These are phyloP conservation scores for Vicugna pacos DNA, from an alignment of 2,113 vertebrate genomes.

Conservation along the genomic window DNA sequence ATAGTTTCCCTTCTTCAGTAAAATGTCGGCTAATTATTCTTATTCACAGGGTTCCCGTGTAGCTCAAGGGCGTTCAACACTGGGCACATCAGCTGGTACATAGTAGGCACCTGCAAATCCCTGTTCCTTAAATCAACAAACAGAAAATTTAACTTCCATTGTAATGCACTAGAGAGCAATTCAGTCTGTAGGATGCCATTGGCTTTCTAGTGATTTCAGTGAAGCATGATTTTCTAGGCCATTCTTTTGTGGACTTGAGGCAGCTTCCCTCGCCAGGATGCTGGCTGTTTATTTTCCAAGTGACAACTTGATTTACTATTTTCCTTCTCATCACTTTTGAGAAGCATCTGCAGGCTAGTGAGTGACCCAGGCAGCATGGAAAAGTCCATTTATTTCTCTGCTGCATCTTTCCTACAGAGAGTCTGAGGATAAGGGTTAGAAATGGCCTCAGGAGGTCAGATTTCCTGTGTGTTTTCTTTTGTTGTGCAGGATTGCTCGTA, in stretches of 20 bases:
- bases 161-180: neutral
- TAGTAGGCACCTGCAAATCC: conserved; percentile 24
- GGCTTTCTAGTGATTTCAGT: conserved; percentile 75
- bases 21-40: conserved; percentile 9
- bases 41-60: neutral
- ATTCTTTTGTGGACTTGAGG: conserved; percentile 60
- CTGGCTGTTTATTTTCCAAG: conserved; percentile 79
- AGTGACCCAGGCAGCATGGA: conserved; percentile 66
- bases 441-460: conserved; percentile 47
- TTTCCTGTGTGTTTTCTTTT: conserved; percentile 45
- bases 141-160: conserved; percentile 58
- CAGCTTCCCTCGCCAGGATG: conserved; percentile 64
- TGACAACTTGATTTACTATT: conserved; percentile 80
- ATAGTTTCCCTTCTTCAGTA: neutral
- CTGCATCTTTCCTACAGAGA: neutral
- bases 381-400: conserved; percentile 74
- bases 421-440: conserved; percentile 46
- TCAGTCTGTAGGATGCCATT: conserved; percentile 56
- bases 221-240: conserved; percentile 64
- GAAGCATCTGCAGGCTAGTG: conserved; percentile 65
- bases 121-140: conserved; percentile 62
- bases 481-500: neutral
- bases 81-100: neutral
- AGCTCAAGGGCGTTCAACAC: neutral
- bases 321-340: conserved; percentile 74